Base-by-base conservation (phyloP, 2,113 vertebrate species). In the Fulica atra region DNA sequence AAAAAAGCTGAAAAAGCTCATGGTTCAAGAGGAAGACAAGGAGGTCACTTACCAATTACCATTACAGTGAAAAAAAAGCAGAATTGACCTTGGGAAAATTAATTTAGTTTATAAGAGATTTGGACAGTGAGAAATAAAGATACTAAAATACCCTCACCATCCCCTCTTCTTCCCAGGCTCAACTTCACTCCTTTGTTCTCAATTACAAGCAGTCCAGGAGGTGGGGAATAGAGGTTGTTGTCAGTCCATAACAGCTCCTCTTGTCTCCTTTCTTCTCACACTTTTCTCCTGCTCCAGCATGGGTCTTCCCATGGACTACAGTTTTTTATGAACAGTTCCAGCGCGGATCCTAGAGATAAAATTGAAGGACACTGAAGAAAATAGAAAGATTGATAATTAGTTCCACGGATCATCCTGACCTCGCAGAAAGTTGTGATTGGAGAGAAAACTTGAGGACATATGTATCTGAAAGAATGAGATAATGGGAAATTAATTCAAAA, bases 181-280 rank as follows among this genome's bases (percentile, higher is more conserved):
- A 31, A 20, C 59, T 80, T 83, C 36, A 63, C 29, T 60, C 10
- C 13, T 68, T 79, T 5, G 1, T 71, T 89, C n/a, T 29, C n/a
- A 76, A 10, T 3, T 89, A 10, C 56, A 42, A 56, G 31, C 4
- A 6, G 13, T 40, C 14, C 14, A 38, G 36, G 10, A 4, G 4
- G 1, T 44, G 36, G 1, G 7, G 11, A 40, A 68, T 10, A 9
- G 25, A 10, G 1, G 1, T 8, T 72, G 14, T 46, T 19, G 19
- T 46, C 4, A 14, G 16, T 17, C 14, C 28, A 21, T 23, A 81
- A 64, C 16, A 77, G 2, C 8, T 77, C 12, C 21, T 80, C 15
- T 76, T 11, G 1, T 18, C 5, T 44, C 13, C 31, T 50, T 71
- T 14, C 20, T 44, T 7, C 48, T 72, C 33, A 51, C 36, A 33